Evolutionary conservation across 2,888 invertebrate genomes (phyloP), one percentile per base, ranked within the genome.

Genomic region (Hipparchia semele): DNA sequence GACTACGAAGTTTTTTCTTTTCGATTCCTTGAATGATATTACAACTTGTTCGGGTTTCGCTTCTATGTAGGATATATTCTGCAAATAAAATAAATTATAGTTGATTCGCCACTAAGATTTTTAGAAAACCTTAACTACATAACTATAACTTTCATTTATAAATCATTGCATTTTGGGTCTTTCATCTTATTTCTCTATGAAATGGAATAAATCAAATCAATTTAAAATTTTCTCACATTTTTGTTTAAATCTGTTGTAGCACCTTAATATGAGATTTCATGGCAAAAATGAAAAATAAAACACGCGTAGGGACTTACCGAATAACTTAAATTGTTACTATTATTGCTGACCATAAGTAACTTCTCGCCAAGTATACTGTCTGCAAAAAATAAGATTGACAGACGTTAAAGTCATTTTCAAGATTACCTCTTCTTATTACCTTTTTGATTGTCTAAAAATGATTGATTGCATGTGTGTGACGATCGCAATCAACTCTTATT

Each of bases 351-450:
- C 53, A 84, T 82, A 54, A 92, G 76, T 68, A 91, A 84, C 82
- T 91, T 91, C 75, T 90, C 91, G 3, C 91, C 92, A 1, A 92
- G 83, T 79, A 92, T 84, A 62, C 78, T 85, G 79, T 92, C 92
- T 92, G 91, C 9, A 65, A 62, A 56, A 58, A 2, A 68, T 60
- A 46, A 13, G 13, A 46, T 13, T 13, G 13, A 46, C 49, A 62
- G 6, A 59, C 56, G 45, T 12, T 60, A 33, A 13, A 53, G 12
- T 10, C 12, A 53, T 12, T 51, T 51, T 9, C n/a, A 7, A 56
- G n/a, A 13, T 13, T 13, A 39, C 2, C 39, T 39, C 3, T 23
- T 23, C 0, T 23, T n/a, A n/a, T 23, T 23, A 23, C 23, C 39
- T 39, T 2, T 39, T 2, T 2, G 39, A 39, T 39, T 39, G 39